Percentiles rank a stretch among this genome's conserved stretches.
Evolutionary conservation across 2,113 vertebrate species (phyloP).

Genomic region (Gnathonemus longibarbis): DNA sequence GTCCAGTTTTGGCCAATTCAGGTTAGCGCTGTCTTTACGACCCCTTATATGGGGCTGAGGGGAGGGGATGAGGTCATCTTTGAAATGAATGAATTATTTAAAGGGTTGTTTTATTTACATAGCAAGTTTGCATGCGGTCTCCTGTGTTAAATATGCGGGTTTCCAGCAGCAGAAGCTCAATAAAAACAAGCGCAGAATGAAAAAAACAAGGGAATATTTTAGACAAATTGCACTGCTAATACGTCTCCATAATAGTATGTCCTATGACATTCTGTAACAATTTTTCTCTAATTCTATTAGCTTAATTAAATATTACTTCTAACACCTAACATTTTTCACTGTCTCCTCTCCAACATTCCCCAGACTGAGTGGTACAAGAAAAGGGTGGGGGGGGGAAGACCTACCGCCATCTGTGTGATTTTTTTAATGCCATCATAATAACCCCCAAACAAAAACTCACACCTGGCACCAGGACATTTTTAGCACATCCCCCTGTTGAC

Average conservation of each 20-base stretch:
- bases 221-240: slow-evolving; percentile 46
- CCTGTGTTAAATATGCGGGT: slow-evolving; percentile 17
- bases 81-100: neutral
- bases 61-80: neutral
- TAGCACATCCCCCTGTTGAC: neutral
- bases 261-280: slow-evolving; percentile 51
- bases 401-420: neutral
- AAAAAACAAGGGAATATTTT: slow-evolving; percentile 37
- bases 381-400: too few relatives aligned
- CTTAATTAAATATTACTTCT: slow-evolving; percentile 53
- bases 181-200: slow-evolving; percentile 26
- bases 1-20: neutral
- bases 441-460: slow-evolving; percentile 2
- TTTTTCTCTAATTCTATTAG: slow-evolving; percentile 49
- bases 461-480: slow-evolving; percentile 2
- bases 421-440: neutral
- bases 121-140: neutral
- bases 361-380: slow-evolving; percentile 23
- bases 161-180: slow-evolving; percentile 21
- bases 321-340: slow-evolving; percentile 57
- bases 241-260: slow-evolving; percentile 51
- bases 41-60: neutral
- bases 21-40: neutral
- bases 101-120: neutral
- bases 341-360: slow-evolving; percentile 45